Conservation (phyloP, 2,888 invertebrate genomes). For the Ichneumoninae sp. region DNA sequence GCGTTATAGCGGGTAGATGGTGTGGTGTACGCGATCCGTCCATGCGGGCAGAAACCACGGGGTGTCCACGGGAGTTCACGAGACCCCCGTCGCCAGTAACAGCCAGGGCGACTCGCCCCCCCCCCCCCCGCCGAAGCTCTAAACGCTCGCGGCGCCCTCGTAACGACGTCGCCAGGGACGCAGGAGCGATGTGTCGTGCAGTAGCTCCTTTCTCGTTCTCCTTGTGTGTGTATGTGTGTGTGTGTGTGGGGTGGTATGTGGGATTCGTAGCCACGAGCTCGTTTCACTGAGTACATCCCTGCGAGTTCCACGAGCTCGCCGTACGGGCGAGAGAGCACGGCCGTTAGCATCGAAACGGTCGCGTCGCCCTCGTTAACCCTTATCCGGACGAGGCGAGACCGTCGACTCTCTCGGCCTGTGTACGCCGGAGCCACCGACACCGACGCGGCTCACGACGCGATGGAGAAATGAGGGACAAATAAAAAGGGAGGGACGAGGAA, state of each 20-base stretch:
- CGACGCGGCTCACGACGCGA: conserved; percentile 38
- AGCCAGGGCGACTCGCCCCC: conserved; percentile 71
- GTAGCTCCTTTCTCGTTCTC: conserved; percentile 27
- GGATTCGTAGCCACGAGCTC: conserved; percentile 59
- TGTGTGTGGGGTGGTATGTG: conserved; percentile 34
- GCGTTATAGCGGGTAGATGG: conserved; percentile 35
- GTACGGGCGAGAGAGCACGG: conserved; percentile 19
- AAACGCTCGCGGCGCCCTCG: conserved; percentile 81
- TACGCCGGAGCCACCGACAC: conserved; percentile 42
- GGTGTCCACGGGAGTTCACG: conserved; percentile 6
- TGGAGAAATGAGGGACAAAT: conserved; percentile 43
- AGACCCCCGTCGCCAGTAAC: conserved; percentile 35
- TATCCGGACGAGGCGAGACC: conserved; percentile 75
- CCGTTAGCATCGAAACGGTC: conserved; percentile 69
- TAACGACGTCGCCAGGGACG: conserved; percentile 82
- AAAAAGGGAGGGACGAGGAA: conserved; percentile 28
- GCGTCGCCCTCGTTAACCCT: conserved; percentile 77
- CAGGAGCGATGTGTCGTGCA: conserved; percentile 58
- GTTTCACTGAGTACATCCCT: conserved; percentile 60
- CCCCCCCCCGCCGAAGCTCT: conserved; percentile 75
- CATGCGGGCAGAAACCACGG: conserved; percentile 8
- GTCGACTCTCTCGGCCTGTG: conserved; percentile 64
- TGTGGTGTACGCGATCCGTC: not conserved
- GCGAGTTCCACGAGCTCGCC: conserved; percentile 39
- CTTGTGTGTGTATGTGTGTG: conserved; percentile 9